Percentiles rank a stretch among this genome's conserved stretches.
Evolutionary conservation across 2,888 invertebrate species (phyloP).

Genomic region (Anthoptus insignis): DNA sequence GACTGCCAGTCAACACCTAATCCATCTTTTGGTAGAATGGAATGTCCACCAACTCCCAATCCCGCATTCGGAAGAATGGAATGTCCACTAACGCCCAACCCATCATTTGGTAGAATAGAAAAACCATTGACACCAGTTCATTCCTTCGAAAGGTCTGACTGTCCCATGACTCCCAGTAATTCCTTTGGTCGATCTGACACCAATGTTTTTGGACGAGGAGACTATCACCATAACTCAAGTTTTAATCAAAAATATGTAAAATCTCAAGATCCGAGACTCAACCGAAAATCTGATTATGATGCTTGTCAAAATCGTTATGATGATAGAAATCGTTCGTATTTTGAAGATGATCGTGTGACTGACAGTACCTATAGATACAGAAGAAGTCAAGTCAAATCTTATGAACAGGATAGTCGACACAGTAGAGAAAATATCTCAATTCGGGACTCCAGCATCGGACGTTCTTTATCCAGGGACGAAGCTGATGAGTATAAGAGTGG

Average conservation of each 20-base stretch:
- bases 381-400: slow-evolving; percentile 56
- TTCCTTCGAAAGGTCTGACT: slow-evolving; percentile 61
- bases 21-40: slow-evolving; percentile 61
- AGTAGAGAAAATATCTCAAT: slow-evolving; percentile 52
- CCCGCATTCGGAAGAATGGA: slow-evolving; percentile 58
- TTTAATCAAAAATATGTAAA: slow-evolving; percentile 50
- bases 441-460: slow-evolving; percentile 53
- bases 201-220: slow-evolving; percentile 53
- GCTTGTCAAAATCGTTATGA: slow-evolving; percentile 50
- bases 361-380: slow-evolving; percentile 54
- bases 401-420: slow-evolving; percentile 53
- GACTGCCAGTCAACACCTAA: slow-evolving; percentile 63
- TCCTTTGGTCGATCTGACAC: slow-evolving; percentile 62
- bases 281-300: slow-evolving; percentile 65
- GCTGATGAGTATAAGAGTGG: slow-evolving; percentile 40
- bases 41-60: slow-evolving; percentile 56
- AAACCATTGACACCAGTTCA: slow-evolving; percentile 58
- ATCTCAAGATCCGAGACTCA: slow-evolving; percentile 66
- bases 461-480: slow-evolving; percentile 51
- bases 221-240: slow-evolving; percentile 47
- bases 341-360: slow-evolving; percentile 56
- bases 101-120: slow-evolving; percentile 62
- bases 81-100: slow-evolving; percentile 58
- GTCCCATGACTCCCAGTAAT: slow-evolving; percentile 64
- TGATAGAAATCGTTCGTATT: slow-evolving; percentile 59